Percentiles rank a stretch among this genome's conserved stretches.
phyloP scores from a whole-genome alignment of 2,113 vertebrate species.

The Colinus virginianus region DNA sequence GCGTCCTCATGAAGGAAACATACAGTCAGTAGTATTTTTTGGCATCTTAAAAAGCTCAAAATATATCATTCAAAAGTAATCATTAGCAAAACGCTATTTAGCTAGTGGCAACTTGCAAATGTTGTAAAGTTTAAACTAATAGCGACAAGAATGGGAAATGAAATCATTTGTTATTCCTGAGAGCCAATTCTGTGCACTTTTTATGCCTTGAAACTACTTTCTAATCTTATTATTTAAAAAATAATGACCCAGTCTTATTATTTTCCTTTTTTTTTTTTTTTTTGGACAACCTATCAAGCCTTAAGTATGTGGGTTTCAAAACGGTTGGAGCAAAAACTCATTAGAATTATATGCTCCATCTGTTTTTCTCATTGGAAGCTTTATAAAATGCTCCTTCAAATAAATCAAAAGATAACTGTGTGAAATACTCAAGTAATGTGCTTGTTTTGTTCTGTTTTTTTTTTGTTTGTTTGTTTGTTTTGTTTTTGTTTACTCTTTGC shows the following conservation, averaged over 20 bases:
- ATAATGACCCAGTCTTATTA: constrained; percentile 70
- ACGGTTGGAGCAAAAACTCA: constrained; percentile 65
- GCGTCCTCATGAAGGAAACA: not conserved
- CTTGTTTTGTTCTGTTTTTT: constrained; percentile 56
- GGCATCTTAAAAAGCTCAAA: constrained; percentile 1
- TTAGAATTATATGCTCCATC: constrained; percentile 76
- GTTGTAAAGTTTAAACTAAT: constrained; percentile 77
- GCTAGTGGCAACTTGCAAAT: constrained; percentile 70
- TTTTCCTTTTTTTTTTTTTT: constrained; percentile 10
- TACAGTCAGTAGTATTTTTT: not conserved
- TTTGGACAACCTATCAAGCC: constrained; percentile 62
- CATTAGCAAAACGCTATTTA: constrained; percentile 71
- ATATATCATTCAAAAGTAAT: constrained; percentile 63
- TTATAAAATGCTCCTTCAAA: constrained; percentile 72
- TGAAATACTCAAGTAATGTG: constrained; percentile 47
- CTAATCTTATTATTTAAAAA: constrained; percentile 81
- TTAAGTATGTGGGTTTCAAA: constrained; percentile 72
- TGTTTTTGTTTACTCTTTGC: constrained; percentile 57
- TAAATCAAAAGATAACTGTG: constrained; percentile 74
- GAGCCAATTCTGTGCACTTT: constrained; percentile 70
- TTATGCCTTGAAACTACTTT: constrained; percentile 76
- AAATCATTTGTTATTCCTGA: constrained; percentile 79
- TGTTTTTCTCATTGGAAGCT: constrained; percentile 72
- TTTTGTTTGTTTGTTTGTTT: too few species aligned
- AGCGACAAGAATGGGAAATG: constrained; percentile 71